These are phyloP conservation scores for Prosopocoilus inquinatus DNA, from an alignment of 2,888 invertebrate species.

Conservation along the genomic window DNA sequence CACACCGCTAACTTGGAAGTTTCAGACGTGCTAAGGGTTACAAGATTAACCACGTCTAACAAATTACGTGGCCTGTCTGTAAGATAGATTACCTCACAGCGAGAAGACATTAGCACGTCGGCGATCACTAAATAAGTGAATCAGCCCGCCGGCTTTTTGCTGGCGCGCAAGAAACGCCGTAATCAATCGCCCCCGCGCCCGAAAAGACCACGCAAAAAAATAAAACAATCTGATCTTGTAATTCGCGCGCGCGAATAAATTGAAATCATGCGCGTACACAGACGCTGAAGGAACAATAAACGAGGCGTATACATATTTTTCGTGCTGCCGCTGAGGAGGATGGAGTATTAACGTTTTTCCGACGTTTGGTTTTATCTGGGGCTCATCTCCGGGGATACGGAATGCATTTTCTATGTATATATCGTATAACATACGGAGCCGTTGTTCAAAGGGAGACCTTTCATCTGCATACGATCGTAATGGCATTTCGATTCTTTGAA, in stretches of 20 bases:
- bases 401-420: constrained; percentile 9
- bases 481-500: too few relatives aligned
- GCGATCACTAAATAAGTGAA: constrained; percentile 13
- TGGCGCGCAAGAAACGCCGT: too few relatives aligned
- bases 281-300: neutral
- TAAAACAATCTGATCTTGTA: too few relatives aligned
- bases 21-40: too few relatives aligned
- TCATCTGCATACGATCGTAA: neutral
- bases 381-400: neutral
- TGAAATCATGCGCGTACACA: neutral
- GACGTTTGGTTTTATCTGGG: constrained; percentile 6
- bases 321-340: neutral
- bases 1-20: too few relatives aligned
- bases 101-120: constrained; percentile 24
- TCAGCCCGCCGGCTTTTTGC: too few relatives aligned
- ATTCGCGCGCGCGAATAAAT: neutral
- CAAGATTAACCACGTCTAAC: too few relatives aligned
- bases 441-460: neutral
- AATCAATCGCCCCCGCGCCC: too few relatives aligned
- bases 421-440: too few relatives aligned
- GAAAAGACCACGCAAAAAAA: too few relatives aligned
- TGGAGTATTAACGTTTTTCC: constrained; percentile 3
- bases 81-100: constrained; percentile 24
- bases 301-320: neutral
- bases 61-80: constrained; percentile 15